Evolutionary conservation across 2,888 invertebrate genomes (phyloP).

Genomic region (Mimumesa dahlbomi): DNA sequence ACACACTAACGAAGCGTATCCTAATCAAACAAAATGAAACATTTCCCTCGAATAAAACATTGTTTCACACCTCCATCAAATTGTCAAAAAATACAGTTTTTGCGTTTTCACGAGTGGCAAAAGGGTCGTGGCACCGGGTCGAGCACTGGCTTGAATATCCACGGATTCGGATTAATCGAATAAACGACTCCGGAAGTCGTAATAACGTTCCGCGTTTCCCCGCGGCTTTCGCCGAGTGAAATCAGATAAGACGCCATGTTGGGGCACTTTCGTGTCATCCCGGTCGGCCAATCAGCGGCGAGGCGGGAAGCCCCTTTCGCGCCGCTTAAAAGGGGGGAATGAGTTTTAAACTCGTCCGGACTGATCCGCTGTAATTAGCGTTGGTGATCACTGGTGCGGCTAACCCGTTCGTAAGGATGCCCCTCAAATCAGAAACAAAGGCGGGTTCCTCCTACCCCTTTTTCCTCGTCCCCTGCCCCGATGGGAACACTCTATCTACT

Average conservation of each 20-base stretch:
- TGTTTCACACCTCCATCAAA: too few species aligned
- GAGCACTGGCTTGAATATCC: constrained; percentile 27
- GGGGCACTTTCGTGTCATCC: constrained; percentile 79
- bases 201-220: constrained; percentile 56
- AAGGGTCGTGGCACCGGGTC: too few species aligned
- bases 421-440: constrained; percentile 77
- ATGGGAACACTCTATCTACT: too few species aligned
- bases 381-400: constrained; percentile 78
- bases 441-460: constrained; percentile 62
- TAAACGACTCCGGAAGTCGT: constrained; percentile 53
- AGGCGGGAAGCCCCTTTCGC: constrained; percentile 77
- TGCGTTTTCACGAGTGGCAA: too few species aligned
- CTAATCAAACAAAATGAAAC: too few species aligned
- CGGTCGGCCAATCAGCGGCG: constrained; percentile 74
- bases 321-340: constrained; percentile 73
- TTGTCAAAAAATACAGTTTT: too few species aligned
- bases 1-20: too few species aligned
- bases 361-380: constrained; percentile 79
- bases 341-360: constrained; percentile 77
- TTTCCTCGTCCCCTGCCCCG: constrained; percentile 22
- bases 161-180: constrained; percentile 52
- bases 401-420: constrained; percentile 79
- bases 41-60: too few species aligned
- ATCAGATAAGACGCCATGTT: constrained; percentile 79
- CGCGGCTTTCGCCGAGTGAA: constrained; percentile 62